These are phyloP conservation scores for Brachypterus glaber DNA, from an alignment of 2,888 invertebrate species.

Conservation along the genomic window DNA sequence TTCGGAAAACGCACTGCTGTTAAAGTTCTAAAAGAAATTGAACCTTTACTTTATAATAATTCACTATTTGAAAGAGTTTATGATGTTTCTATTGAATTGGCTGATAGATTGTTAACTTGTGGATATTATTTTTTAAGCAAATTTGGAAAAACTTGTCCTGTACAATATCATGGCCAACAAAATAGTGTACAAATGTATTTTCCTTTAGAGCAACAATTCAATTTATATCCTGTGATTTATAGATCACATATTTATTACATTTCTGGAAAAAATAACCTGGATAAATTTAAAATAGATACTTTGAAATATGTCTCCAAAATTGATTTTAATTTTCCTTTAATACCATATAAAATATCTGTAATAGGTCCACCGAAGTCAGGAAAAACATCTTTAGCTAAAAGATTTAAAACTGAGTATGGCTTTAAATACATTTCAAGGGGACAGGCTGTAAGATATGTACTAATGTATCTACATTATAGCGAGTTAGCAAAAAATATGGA, in stretches of 20 bases:
- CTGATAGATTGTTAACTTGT: conserved; percentile 46
- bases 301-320: conserved; percentile 45
- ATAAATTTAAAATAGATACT: conserved; percentile 47
- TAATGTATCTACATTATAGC: conserved; percentile 45
- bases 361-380: conserved; percentile 57
- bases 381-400: conserved; percentile 47
- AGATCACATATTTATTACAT: conserved; percentile 52
- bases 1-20: conserved; percentile 30
- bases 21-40: conserved; percentile 26
- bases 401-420: conserved; percentile 46
- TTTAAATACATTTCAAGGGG: conserved; percentile 48
- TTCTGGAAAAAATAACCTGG: conserved; percentile 41
- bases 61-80: conserved; percentile 48
- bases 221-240: conserved; percentile 49
- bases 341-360: conserved; percentile 47
- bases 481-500: conserved; percentile 42
- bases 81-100: conserved; percentile 44
- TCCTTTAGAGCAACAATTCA: conserved; percentile 37
- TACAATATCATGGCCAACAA: conserved; percentile 46
- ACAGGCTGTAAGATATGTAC: conserved; percentile 43
- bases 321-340: conserved; percentile 40
- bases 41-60: too few species aligned
- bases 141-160: conserved; percentile 56
- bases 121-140: conserved; percentile 55
- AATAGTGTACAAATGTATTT: conserved; percentile 45